These are phyloP conservation scores for Phanerotoma sp. DNA, from an alignment of 2,888 invertebrate species.

Conservation along the genomic window DNA sequence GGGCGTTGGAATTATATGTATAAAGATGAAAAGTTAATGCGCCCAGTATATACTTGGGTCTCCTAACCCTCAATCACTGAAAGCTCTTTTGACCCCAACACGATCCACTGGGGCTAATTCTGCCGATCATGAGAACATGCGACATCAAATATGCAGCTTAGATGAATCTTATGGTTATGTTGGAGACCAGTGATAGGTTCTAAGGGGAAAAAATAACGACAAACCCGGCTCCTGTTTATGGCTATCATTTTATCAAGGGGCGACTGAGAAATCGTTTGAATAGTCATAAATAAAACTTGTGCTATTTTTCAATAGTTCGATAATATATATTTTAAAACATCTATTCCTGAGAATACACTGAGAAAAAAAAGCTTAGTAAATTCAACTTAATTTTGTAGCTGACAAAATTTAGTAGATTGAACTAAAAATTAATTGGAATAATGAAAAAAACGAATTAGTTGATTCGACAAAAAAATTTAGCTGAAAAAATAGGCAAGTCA, in stretches of 20 bases:
- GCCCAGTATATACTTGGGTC: constrained; percentile 39
- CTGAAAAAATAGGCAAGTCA: too few species aligned
- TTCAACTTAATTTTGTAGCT: too few species aligned
- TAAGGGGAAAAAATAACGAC: constrained; percentile 5
- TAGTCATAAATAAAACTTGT: not conserved
- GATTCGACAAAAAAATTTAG: too few species aligned
- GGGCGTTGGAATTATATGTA: constrained; percentile 44
- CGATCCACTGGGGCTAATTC: constrained; percentile 56
- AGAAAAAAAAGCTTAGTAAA: too few species aligned
- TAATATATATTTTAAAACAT: too few species aligned
- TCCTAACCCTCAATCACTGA: constrained; percentile 57
- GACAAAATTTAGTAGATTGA: too few species aligned
- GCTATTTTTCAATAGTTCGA: constrained; percentile 10
- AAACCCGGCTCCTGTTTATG: constrained; percentile 39
- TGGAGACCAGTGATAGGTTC: constrained; percentile 24
- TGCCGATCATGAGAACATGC: constrained; percentile 52
- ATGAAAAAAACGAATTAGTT: too few species aligned
- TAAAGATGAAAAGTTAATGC: constrained; percentile 57
- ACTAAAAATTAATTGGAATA: too few species aligned
- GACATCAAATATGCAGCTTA: constrained; percentile 55
- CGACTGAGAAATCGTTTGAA: constrained; percentile 30
- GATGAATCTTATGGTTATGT: constrained; percentile 56
- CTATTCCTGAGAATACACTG: too few species aligned
- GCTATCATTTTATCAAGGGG: constrained; percentile 51
- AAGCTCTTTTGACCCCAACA: constrained; percentile 54